Conservation (phyloP, 2,888 invertebrate species). For the Synanthedon vespiformis region DNA sequence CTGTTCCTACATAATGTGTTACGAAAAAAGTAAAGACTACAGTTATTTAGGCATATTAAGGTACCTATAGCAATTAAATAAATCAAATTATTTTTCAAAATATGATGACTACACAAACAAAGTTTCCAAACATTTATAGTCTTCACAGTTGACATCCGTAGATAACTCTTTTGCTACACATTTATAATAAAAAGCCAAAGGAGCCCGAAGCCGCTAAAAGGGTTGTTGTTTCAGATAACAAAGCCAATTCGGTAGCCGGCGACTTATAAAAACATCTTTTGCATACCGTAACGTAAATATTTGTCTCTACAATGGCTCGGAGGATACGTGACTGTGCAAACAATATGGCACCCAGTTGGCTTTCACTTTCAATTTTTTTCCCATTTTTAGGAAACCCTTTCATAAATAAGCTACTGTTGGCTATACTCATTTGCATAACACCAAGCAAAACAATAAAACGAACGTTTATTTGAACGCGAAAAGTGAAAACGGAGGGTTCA, state of each 20-base stretch:
- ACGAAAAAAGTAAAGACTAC: too few relatives aligned
- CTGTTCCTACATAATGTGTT: too few relatives aligned
- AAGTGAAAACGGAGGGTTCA: constrained; percentile 64
- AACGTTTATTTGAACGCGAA: constrained; percentile 53
- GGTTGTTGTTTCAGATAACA: constrained; percentile 56
- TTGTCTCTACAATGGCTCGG: constrained; percentile 46
- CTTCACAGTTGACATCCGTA: too few relatives aligned
- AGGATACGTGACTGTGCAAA: constrained; percentile 48
- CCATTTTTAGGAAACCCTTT: constrained; percentile 55
- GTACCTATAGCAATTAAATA: too few relatives aligned
- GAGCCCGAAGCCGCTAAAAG: constrained; percentile 47
- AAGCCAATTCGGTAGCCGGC: constrained; percentile 52
- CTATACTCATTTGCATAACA: constrained; percentile 61
- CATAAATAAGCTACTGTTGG: constrained; percentile 53
- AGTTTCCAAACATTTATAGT: too few relatives aligned
- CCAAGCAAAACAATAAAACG: constrained; percentile 49
- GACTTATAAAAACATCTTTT: constrained; percentile 58
- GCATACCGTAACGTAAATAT: constrained; percentile 64
- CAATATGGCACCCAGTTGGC: constrained; percentile 57
- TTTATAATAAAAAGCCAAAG: constrained; percentile 25
- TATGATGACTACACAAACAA: too few relatives aligned
- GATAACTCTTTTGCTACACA: neutral
- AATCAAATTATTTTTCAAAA: too few relatives aligned
- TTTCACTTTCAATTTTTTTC: constrained; percentile 39
- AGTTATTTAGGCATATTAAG: too few relatives aligned